Evolutionary conservation across 2,113 vertebrate species (phyloP), one percentile per base, ranked within the genome.

Genomic region (Phalacrocorax pelagicus): DNA sequence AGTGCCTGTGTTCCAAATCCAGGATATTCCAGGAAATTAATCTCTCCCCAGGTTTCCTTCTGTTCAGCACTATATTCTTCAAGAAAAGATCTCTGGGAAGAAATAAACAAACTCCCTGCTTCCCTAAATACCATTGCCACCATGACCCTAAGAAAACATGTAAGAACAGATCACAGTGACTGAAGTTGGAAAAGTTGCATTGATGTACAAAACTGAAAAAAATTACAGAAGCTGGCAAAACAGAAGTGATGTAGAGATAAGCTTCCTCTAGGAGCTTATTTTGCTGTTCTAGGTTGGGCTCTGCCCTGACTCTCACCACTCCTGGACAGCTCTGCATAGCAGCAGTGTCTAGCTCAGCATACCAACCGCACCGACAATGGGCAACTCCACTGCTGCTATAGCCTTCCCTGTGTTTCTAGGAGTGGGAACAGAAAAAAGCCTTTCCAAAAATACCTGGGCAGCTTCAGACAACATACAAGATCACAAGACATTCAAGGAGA

Each of bases 11-110:
- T 55, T 82, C 86, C 72, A 96, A 96, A 94, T 73, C 20, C 42
- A 94, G 32, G 10, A 75, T 94, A 94, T 66, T 89, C n/a, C 52
- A 91, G 57, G 66, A 90, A 93, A 92, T 90, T 36, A 69, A 85
- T 72, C 52, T 69, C 61, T 63, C 72, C 74, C 24, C 42, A 80
- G 46, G 29, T 73, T 82, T 83, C 67, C 85, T 93, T 86, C 86
- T 92, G 61, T 49, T 86, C 59, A 88, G 69, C 30, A 86, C 19
- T 30, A 58, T 49, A 54, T 36, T 79, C 34, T 67, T 79, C 1
- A 80, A 77, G 80, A 80, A 75, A 54, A 67, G 1, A 15, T 62
- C 29, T 23, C 80, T 59, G 20, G 22, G 34, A 92, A 96, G 29
- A 93, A 88, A 57, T 17, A 49, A 44, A 51, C 54, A 0, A 57